Conservation (phyloP, 1,140 invertebrate species). For the Drosophila nigromelanica region DNA sequence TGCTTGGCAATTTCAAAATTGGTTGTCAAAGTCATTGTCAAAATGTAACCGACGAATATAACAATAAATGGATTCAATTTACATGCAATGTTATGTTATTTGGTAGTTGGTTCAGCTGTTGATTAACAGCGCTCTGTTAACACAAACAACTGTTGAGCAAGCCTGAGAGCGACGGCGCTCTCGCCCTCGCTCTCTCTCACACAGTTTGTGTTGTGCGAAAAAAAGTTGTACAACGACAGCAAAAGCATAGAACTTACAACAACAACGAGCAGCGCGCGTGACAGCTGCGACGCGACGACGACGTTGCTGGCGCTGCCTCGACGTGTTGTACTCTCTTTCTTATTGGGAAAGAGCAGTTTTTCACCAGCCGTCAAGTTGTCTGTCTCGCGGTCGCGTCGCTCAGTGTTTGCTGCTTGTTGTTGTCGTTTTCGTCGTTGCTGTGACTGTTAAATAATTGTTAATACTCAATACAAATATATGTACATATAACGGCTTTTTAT, state of each 20-base stretch:
- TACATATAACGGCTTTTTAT: constrained; percentile 17
- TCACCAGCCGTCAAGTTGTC: constrained; percentile 53
- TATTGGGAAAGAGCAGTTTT: constrained; percentile 58
- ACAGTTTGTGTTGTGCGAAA: constrained; percentile 34
- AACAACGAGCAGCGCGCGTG: constrained; percentile 41
- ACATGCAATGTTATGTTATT: constrained; percentile 1
- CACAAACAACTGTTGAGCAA: constrained; percentile 59
- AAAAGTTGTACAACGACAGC: constrained; percentile 44
- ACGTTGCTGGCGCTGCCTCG: constrained; percentile 26
- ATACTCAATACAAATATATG: not conserved
- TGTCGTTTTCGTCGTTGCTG: constrained; percentile 15
- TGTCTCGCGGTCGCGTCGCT: constrained; percentile 47
- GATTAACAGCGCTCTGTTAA: constrained; percentile 40
- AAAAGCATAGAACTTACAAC: constrained; percentile 42
- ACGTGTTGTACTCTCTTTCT: constrained; percentile 49
- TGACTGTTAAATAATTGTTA: constrained; percentile 37
- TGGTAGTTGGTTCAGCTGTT: constrained; percentile 16
- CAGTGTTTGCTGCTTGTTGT: constrained; percentile 27
- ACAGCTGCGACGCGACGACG: constrained; percentile 50
- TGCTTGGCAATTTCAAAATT: not conserved
- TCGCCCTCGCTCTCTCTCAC: constrained; percentile 6
- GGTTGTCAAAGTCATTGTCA: not conserved
- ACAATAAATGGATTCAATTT: constrained; percentile 5
- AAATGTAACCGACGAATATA: not conserved
- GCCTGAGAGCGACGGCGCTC: constrained; percentile 37